A percentile compares a stretch with the other conserved stretches of the same genome.
Evolutionary conservation across 2,888 invertebrate genomes (phyloP).

Genomic region (Thalpophila matura): DNA sequence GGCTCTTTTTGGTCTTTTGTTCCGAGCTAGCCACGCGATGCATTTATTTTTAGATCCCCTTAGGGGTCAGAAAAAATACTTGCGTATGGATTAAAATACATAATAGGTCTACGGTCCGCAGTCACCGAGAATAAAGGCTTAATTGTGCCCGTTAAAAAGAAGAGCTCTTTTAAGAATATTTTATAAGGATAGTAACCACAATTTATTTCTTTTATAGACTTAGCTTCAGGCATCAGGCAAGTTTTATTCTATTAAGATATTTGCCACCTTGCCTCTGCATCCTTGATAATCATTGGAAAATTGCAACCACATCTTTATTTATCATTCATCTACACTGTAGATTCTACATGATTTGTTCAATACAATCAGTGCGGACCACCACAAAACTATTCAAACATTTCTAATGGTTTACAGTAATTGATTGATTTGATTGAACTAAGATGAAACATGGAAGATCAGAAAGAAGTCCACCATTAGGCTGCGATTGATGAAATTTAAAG

Average conservation of each 20-base stretch:
- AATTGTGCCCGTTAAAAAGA: slow-evolving; percentile 46
- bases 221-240: background rate
- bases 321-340: background rate
- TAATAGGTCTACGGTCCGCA: slow-evolving; percentile 45
- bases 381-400: slow-evolving; percentile 17
- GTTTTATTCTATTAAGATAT: slow-evolving; percentile 6
- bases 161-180: slow-evolving; percentile 43
- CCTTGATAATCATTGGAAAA: slow-evolving; percentile 15
- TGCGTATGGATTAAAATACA: slow-evolving; percentile 51
- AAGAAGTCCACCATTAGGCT: background rate
- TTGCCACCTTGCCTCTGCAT: slow-evolving; percentile 1
- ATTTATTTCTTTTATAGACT: slow-evolving; percentile 33
- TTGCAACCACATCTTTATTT: slow-evolving; percentile 31
- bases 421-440: slow-evolving; percentile 7
- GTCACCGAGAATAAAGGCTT: slow-evolving; percentile 53
- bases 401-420: slow-evolving; percentile 21
- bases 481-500: background rate
- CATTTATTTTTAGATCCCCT: slow-evolving; percentile 55
- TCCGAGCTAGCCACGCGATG: slow-evolving; percentile 53
- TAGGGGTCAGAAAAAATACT: slow-evolving; percentile 51
- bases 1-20: slow-evolving; percentile 44
- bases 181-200: slow-evolving; percentile 32
- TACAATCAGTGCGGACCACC: background rate
- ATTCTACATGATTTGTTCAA: slow-evolving; percentile 4
- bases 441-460: slow-evolving; percentile 2